phyloP scores from a whole-genome alignment of 2,888 invertebrate genomes.

The Platycheirus albimanus region DNA sequence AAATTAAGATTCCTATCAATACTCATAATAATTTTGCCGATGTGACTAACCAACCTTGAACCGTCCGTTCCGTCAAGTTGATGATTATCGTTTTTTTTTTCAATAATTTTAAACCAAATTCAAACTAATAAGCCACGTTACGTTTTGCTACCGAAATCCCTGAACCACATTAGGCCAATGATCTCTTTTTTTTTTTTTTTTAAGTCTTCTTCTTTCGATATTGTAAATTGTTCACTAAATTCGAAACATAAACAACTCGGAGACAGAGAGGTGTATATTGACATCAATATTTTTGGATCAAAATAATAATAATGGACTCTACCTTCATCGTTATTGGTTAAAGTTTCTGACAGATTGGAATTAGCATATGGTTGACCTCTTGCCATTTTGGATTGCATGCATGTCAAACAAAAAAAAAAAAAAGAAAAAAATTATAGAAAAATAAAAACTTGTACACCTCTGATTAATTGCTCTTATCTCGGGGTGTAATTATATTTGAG shows the following conservation, averaged over 20 bases:
- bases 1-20: slow-evolving; percentile 20
- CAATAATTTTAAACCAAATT: background rate
- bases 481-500: slow-evolving; percentile 54
- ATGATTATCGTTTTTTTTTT: slow-evolving; percentile 22
- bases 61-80: background rate
- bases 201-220: slow-evolving; percentile 6
- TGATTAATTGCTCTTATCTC: slow-evolving; percentile 54
- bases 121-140: slow-evolving; percentile 14
- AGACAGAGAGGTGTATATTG: too few species aligned
- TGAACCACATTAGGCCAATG: slow-evolving; percentile 47
- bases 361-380: slow-evolving; percentile 65
- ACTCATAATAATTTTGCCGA: slow-evolving; percentile 13
- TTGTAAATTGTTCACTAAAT: background rate
- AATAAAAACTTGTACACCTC: slow-evolving; percentile 31
- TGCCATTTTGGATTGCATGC: slow-evolving; percentile 45
- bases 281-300: slow-evolving; percentile 18
- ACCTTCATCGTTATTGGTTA: slow-evolving; percentile 3
- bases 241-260: slow-evolving; percentile 1
- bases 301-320: slow-evolving; percentile 39
- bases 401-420: slow-evolving; percentile 34
- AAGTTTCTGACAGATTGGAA: slow-evolving; percentile 28
- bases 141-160: slow-evolving; percentile 33
- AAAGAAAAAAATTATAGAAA: too few species aligned
- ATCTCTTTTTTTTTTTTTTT: slow-evolving; percentile 21
- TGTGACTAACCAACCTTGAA: slow-evolving; percentile 55